These are phyloP conservation scores for Botia almorhae DNA, from an alignment of 2,797 vertebrate species.

Conservation along the genomic window DNA sequence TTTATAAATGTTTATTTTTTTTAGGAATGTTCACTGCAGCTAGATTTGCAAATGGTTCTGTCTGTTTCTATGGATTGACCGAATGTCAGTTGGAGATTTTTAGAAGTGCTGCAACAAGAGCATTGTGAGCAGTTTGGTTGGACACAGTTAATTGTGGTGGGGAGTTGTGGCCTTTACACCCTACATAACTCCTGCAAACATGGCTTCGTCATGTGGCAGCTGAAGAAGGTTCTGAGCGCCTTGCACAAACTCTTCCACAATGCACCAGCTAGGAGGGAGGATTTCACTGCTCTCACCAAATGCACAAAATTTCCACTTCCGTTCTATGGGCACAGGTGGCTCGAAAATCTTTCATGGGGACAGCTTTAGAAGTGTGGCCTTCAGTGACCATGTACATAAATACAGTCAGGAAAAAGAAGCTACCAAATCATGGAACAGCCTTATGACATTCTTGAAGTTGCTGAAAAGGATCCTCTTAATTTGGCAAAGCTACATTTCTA, in stretches of 20 bases:
- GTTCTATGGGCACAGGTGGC: constrained; percentile 43
- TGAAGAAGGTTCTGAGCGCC: background rate
- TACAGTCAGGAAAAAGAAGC: constrained; percentile 34
- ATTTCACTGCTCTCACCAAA: constrained; percentile 44
- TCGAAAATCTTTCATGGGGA: constrained; percentile 42
- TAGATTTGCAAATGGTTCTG: constrained; percentile 44
- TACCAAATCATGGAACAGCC: constrained; percentile 40
- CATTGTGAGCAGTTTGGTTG: constrained; percentile 46
- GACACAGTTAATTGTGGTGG: constrained; percentile 42
- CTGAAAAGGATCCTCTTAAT: constrained; percentile 43
- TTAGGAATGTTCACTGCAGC: constrained; percentile 44
- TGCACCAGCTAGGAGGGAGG: constrained; percentile 49
- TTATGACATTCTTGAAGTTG: constrained; percentile 38
- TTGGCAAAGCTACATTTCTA: constrained; percentile 33
- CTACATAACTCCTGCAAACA: constrained; percentile 52
- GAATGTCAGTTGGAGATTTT: constrained; percentile 42
- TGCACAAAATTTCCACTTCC: constrained; percentile 39
- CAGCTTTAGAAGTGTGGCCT: constrained; percentile 46
- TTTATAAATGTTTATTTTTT: constrained; percentile 2
- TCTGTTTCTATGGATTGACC: constrained; percentile 50
- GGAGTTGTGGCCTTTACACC: constrained; percentile 51
- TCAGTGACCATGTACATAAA: constrained; percentile 13
- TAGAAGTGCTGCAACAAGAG: constrained; percentile 38
- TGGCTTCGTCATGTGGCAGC: constrained; percentile 16
- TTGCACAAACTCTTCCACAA: constrained; percentile 22